Base-by-base conservation (phyloP, 2,888 invertebrate genomes). In the Acanthosoma haemorrhoidale region DNA sequence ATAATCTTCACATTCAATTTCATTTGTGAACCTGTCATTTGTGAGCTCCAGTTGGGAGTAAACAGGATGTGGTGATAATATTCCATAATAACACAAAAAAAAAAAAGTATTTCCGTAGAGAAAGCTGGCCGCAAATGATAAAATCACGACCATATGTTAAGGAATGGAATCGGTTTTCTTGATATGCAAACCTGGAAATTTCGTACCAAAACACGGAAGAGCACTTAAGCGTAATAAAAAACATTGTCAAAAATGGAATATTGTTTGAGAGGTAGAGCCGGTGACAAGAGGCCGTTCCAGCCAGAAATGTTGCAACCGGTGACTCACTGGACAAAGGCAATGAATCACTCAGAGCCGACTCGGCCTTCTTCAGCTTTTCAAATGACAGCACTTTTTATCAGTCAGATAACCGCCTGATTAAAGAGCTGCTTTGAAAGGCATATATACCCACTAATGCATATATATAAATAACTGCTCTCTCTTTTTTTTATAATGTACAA, bases 341-440 rank as follows among this genome's bases (percentile, higher is more conserved):
- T 43, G 43, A 43, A 43, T 43, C 43, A 43, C 43, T n/a, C n/a
- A n/a, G n/a, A n/a, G n/a, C n/a, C n/a, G n/a, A n/a, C n/a, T 43
- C 3, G 21, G 2, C 43, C 43, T 43, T 43, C 43, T 43, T 43
- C 21, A 43, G 43, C 21, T 21, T 43, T 43, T 43, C 43, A 21
- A 43, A 43, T 43, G 43, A 43, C 43, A 43, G 43, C 43, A 43
- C 43, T 43, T 43, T 43, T 43, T 43, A 43, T 43, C 43, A 43
- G 43, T 21, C 21, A 43, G 43, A 43, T 43, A 43, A 43, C 43
- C 21, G 43, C 43, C 41, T 43, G 43, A 43, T 43, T 43, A 43
- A 43, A 43, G 43, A 43, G 43, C 43, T 43, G 25, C 43, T 43
- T 43, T 43, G 21, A 43, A 43, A 43, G 43, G 43, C 43, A 43